Evolutionary conservation across 1,140 invertebrate species (phyloP), one percentile per base, ranked within the genome.

Genomic region (Cecropterus lyciades): DNA sequence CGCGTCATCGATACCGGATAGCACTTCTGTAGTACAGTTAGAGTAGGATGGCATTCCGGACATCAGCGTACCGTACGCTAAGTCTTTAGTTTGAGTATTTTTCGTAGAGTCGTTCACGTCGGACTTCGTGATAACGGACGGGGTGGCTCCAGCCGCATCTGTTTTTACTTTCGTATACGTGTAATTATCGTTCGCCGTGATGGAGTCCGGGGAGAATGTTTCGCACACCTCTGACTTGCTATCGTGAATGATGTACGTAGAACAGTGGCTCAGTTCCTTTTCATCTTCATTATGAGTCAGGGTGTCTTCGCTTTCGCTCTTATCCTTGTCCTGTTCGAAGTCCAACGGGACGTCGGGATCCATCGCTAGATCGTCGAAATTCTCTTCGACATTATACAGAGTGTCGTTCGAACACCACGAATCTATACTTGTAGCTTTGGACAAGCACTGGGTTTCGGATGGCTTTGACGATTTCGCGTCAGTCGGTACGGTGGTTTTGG

Each of bases 371-470:
- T 93, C 92, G 49, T 93, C 92, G 70, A 93, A 93, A 56, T 92
- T 92, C 69, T 94, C 94, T 70, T 94, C 94, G 3, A 94, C 88
- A 72, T 94, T 94, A 74, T 94, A 94, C 3, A 94, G 79, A 1
- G 94, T 94, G 73, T 94, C 94, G 72, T 94, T 94, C 27, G 94
- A 94, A 79, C 94, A 94, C 88, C 93, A 94, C 4, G 93, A 94
- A 73, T 94, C 93, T 67, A 94, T 93, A 70, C 93, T 94, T 52
- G 93, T 93, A 16, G 94, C 93, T 76, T 94, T 93, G 7, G 93
- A 90, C 60, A 93, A 84, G 60, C 89, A 92, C 48, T 86, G 77
- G 13, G 87, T 90, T 75, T 92, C 90, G 10, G 89, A 89, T 13
- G 85, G 88, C 60, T 89, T 92, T 9, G 91, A 91, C 11, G 77